Evolutionary conservation across 2,888 invertebrate species (phyloP), one percentile per base, ranked within the genome.

Genomic region (Euplexia lucipara): DNA sequence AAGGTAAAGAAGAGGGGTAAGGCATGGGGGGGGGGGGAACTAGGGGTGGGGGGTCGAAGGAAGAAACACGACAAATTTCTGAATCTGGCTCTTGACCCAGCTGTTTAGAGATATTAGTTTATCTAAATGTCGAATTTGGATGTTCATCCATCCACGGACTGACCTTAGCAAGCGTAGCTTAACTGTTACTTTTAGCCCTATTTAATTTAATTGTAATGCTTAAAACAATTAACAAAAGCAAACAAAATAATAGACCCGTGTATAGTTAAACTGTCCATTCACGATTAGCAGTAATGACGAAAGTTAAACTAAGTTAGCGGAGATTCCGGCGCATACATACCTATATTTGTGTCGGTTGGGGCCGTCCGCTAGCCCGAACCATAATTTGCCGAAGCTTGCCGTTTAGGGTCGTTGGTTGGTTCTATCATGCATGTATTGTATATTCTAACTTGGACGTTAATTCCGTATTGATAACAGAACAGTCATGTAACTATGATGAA

Each of bases 251-350:
- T 67, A 45, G 16, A 67, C 39, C 16, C 44, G 8, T 34, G 42
- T 44, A 42, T 54, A 75, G 54, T 69, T 49, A 53, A 70, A 71
- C 37, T 26, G 44, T 44, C 44, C 49, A 35, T 39, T 60, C 22
- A 41, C 60, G 53, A 54, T 61, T 60, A 60, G 54, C 51, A 76
- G 39, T 65, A 57, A 65, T 54, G 49, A 59, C 32, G 20, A 76
- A 70, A 76, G 47, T 65, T 56, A 26, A n/a, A 48, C 37, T 32
- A 61, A 75, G 59, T 65, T 56, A 26, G 37, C 30, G 32, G 22
- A 39, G 45, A 52, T 54, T 58, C 45, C 9, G 26, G 22, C 32
- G 35, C 35, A 34, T 52, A 44, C 5, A 35, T 18, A 20, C 8
- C 1, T 42, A 60, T 69, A 65, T 60, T 75, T 56, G 52, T 54